Conservation (phyloP, 2,797 vertebrate genomes). For the Luscinia megarhynchos region DNA sequence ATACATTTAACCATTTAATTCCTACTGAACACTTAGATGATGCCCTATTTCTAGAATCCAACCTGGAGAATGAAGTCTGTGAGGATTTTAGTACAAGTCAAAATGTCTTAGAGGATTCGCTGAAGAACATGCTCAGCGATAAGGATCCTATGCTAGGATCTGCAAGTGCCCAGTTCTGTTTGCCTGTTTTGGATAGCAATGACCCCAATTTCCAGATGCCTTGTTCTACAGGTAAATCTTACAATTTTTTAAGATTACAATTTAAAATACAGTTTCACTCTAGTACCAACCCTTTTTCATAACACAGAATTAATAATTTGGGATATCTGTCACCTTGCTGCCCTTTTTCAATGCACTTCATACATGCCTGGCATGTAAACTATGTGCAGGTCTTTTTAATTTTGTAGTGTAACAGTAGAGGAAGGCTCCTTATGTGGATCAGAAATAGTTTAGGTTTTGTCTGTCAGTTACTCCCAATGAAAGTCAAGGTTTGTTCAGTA, state of each 20-base stretch:
- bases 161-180: constrained; percentile 95
- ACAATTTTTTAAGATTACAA: constrained; percentile 78
- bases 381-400: neutral
- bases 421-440: neutral
- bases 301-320: constrained; percentile 53
- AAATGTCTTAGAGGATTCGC: constrained; percentile 90
- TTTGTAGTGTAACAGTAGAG: neutral
- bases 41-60: constrained; percentile 92
- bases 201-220: constrained; percentile 90
- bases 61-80: constrained; percentile 97
- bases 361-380: constrained; percentile 37
- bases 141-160: constrained; percentile 99
- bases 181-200: constrained; percentile 92
- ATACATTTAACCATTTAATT: constrained; percentile 98
- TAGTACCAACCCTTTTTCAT: constrained; percentile 63
- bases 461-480: neutral
- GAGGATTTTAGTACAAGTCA: constrained; percentile 92
- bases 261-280: constrained; percentile 74
- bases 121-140: constrained; percentile 99
- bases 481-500: neutral
- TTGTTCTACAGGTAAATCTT: constrained; percentile 90
- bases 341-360: constrained; percentile 14
- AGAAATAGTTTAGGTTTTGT: neutral
- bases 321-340: constrained; percentile 58
- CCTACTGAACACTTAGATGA: constrained; percentile 99